phyloP scores from a whole-genome alignment of 2,113 vertebrate genomes.

The Machaerirhynchus nigripectus region DNA sequence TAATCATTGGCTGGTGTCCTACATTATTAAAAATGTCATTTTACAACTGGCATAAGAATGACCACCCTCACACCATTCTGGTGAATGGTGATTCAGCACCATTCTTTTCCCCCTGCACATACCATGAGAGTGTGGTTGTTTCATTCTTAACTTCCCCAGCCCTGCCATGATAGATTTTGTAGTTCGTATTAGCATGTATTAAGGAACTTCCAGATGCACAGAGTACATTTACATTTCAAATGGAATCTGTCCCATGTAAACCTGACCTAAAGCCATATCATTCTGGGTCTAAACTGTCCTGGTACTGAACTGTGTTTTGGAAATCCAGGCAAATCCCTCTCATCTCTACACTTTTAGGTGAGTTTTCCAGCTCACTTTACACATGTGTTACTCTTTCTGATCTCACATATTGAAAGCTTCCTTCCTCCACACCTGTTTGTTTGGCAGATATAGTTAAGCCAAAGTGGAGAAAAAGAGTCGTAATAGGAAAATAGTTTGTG shows the following conservation, averaged over 20 bases:
- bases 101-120: background rate
- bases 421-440: background rate
- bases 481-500: background rate
- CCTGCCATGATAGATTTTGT: background rate
- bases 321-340: background rate
- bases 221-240: background rate
- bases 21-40: slow-evolving; percentile 27
- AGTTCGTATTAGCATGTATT: background rate
- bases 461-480: background rate
- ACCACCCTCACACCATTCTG: background rate
- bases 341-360: background rate
- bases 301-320: background rate
- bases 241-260: background rate
- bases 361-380: background rate
- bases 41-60: background rate
- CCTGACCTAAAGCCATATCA: background rate
- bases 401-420: background rate
- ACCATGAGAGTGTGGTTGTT: background rate
- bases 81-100: background rate
- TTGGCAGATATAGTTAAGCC: background rate
- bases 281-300: background rate
- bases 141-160: background rate
- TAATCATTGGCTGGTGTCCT: background rate
- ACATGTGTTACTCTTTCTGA: background rate
- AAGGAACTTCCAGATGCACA: background rate